These are phyloP conservation scores for Sebastes wilsoni DNA, from an alignment of 2,797 vertebrate species.

Conservation along the genomic window DNA sequence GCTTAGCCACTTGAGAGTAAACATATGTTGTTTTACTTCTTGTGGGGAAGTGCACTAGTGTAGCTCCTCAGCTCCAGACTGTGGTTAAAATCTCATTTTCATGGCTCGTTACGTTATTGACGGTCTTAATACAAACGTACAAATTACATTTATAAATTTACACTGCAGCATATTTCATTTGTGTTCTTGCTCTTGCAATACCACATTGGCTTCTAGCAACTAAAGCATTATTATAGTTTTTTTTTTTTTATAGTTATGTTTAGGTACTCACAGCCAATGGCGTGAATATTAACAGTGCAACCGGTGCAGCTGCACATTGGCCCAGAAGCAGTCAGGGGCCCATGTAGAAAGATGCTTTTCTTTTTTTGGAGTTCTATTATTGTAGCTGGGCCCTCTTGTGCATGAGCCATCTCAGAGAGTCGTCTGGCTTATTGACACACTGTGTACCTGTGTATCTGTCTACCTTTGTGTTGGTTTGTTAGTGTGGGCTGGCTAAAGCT, in stretches of 20 bases:
- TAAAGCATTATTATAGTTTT: neutral
- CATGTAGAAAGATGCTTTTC: neutral
- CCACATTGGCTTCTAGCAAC: neutral
- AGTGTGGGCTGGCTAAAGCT: too few species aligned
- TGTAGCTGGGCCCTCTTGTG: neutral
- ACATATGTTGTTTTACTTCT: neutral
- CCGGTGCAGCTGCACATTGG: neutral
- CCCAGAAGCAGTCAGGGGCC: neutral
- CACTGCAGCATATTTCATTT: neutral
- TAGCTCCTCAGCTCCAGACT: neutral
- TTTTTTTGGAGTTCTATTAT: neutral
- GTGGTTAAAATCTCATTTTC: neutral
- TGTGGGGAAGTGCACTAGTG: neutral
- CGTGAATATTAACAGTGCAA: neutral
- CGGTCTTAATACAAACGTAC: neutral
- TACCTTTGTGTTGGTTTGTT: too few species aligned
- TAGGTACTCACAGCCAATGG: neutral
- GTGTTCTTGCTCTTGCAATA: neutral
- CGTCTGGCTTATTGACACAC: too few species aligned
- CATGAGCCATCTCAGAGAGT: neutral
- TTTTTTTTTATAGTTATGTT: neutral
- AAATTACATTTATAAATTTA: neutral
- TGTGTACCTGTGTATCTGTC: too few species aligned
- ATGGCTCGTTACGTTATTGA: neutral
- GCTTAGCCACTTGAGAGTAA: neutral